These are phyloP conservation scores for Ommatoiulus sabulosus DNA, from an alignment of 2,888 invertebrate genomes.

Conservation along the genomic window DNA sequence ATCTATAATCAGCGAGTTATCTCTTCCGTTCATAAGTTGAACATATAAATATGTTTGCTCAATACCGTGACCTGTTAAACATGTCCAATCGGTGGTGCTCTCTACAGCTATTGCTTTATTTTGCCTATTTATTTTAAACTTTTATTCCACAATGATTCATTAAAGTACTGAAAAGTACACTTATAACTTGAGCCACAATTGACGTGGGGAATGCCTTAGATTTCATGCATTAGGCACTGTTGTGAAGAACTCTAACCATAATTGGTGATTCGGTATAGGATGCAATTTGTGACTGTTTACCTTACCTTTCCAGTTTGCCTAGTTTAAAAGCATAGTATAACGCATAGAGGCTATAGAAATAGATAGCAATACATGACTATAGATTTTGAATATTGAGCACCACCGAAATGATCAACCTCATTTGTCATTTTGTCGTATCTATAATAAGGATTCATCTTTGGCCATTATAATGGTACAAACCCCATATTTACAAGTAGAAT, in stretches of 20 bases:
- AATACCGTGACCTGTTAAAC: constrained; percentile 50
- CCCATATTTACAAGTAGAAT: neutral
- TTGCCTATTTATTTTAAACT: neutral
- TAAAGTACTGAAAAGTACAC: neutral
- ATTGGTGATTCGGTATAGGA: neutral
- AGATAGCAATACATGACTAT: neutral
- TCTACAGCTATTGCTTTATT: neutral
- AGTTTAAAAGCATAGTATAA: neutral
- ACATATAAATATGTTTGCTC: constrained; percentile 53
- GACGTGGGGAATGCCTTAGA: neutral
- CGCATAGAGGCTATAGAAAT: neutral
- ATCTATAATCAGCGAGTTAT: constrained; percentile 22
- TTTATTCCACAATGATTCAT: neutral
- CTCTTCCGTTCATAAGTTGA: constrained; percentile 26
- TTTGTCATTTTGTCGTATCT: constrained; percentile 25
- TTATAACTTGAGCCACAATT: neutral
- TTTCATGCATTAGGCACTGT: neutral
- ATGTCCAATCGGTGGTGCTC: constrained; percentile 46
- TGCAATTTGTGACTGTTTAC: neutral
- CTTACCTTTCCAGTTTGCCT: neutral
- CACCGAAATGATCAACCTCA: constrained; percentile 13
- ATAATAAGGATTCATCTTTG: neutral
- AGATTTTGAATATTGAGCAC: constrained; percentile 1
- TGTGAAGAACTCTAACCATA: neutral
- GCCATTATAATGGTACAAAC: neutral